A percentile compares a stretch with the other conserved stretches of the same genome.
Conservation (phyloP, 2,888 invertebrate species). For the Meteorus colon region DNA sequence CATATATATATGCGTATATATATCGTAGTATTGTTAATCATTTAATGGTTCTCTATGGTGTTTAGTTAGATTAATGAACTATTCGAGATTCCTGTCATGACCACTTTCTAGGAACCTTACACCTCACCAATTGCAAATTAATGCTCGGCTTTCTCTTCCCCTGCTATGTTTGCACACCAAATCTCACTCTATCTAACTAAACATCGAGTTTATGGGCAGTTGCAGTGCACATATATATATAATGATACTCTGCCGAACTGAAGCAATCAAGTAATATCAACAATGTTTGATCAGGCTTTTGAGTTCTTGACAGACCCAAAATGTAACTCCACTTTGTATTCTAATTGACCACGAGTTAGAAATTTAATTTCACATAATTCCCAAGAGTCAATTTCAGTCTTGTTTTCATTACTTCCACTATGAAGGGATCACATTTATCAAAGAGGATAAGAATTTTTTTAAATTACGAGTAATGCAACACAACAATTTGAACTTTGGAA, state of each 20-base stretch:
- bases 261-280: not conserved
- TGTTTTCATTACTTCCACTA: too few relatives aligned
- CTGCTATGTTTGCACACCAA: not conserved
- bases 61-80: not conserved
- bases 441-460: too few relatives aligned
- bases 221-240: not conserved
- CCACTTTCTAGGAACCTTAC: not conserved
- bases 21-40: not conserved
- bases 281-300: not conserved
- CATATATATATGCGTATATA: not conserved
- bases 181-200: not conserved
- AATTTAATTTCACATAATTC: not conserved
- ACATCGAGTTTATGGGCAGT: not conserved
- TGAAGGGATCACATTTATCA: too few relatives aligned
- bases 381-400: not conserved
- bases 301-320: not conserved
- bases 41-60: not conserved
- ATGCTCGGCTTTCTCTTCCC: not conserved
- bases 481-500: too few relatives aligned
- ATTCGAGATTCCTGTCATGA: not conserved
- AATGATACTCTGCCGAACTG: not conserved
- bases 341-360: not conserved
- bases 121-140: conserved; percentile 18
- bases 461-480: too few relatives aligned
- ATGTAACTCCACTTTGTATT: not conserved